A percentile compares a stretch with the other conserved stretches of the same genome.
Evolutionary conservation across 1,140 invertebrate species (phyloP).

Genomic region (Drosophila nebulosa): DNA sequence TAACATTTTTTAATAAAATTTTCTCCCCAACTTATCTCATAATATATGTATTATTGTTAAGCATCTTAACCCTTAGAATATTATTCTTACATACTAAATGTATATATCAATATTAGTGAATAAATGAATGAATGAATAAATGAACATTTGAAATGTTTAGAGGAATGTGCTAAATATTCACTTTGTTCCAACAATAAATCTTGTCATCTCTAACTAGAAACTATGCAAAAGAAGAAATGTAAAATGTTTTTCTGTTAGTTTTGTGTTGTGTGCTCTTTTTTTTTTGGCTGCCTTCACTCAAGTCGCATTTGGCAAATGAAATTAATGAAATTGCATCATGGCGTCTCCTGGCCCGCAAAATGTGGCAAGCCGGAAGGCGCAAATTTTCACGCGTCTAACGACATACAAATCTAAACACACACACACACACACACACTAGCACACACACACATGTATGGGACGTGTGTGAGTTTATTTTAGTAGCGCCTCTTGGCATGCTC

Average conservation of each 20-base stretch:
- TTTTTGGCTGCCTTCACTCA: constrained; percentile 6
- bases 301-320: constrained; percentile 57
- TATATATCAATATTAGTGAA: too few species aligned
- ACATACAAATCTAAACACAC: constrained; percentile 5
- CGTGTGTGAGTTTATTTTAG: constrained; percentile 37
- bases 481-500: constrained; percentile 34
- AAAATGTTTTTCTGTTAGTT: neutral
- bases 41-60: too few species aligned
- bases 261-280: neutral
- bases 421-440: neutral
- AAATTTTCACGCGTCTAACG: constrained; percentile 39
- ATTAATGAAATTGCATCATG: constrained; percentile 55
- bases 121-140: too few species aligned
- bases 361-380: constrained; percentile 36
- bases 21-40: too few species aligned
- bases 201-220: neutral
- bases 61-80: too few species aligned
- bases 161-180: too few species aligned
- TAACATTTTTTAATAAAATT: too few species aligned
- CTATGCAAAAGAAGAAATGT: neutral
- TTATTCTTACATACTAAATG: too few species aligned
- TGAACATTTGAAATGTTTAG: too few species aligned
- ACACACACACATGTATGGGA: neutral
- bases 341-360: constrained; percentile 21
- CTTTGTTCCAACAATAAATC: neutral